A percentile compares a stretch with the other conserved stretches of the same genome.
phyloP scores from a whole-genome alignment of 2,797 vertebrate species.

The Pelobates cultripes region DNA sequence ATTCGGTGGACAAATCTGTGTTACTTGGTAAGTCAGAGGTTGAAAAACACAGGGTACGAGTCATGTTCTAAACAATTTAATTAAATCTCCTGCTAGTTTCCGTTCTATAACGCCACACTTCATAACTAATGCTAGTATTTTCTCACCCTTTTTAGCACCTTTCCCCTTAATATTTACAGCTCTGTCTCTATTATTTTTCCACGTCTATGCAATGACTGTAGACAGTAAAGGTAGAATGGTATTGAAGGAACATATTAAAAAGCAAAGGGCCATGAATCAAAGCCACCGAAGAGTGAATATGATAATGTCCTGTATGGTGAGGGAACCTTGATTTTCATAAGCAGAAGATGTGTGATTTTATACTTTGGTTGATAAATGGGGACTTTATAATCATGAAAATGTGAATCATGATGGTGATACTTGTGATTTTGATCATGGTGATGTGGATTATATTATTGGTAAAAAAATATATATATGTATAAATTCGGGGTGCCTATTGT shows the following conservation, averaged over 20 bases:
- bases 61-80: background rate
- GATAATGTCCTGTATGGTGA: background rate
- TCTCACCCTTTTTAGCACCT: background rate
- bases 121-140: background rate
- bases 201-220: background rate
- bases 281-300: background rate
- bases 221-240: background rate
- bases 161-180: background rate
- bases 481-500: background rate
- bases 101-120: background rate
- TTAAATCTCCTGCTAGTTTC: background rate
- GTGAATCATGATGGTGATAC: background rate
- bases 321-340: background rate
- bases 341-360: background rate
- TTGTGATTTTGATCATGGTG: background rate
- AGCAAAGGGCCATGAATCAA: background rate
- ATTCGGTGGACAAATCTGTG: too few species aligned
- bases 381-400: background rate
- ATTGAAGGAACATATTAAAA: background rate
- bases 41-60: background rate
- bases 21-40: too few species aligned
- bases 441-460: background rate
- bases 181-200: background rate
- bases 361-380: background rate
- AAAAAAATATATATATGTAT: background rate